Base-by-base conservation (phyloP, 2,113 vertebrate genomes). In the Cryptotis parvus region DNA sequence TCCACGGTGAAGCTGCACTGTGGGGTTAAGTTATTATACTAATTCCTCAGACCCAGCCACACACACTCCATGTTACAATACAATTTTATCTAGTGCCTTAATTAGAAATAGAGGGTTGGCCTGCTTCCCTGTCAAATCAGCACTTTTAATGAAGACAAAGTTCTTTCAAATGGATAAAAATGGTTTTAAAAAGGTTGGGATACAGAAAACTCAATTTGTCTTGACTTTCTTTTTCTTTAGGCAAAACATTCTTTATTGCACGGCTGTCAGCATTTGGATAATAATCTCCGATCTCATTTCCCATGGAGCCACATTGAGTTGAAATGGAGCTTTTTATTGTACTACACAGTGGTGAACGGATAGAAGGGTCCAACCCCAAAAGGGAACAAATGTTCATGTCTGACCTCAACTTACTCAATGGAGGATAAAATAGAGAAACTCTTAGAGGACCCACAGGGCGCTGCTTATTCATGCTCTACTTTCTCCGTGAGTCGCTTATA, bases 51-150 rank as follows among this genome's bases (percentile, higher is more conserved):
- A 80, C 6, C 1, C 22, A 77, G 63, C 26, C 65, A 43, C 18
- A 39, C 1, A 66, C 37, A 85, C 33, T 52, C 9, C 6, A 49
- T 37, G 2, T 52, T 85, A 43, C 37, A 70, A 9, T 73, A 31
- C 27, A 49, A 27, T 81, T 82, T 87, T 61, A 31, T n/a, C 8
- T 78, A 73, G 52, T 31, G 43, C 35, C 80, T 93, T 90, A 94
- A 52, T 45, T 87, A 79, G 39, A 94, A 70, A 63, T 75, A 8
- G 37, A 75, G 22, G 24, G 22, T 33, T 79, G 63, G 18, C 52
- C 83, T 87, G 35, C 86, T 92, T 85, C 80, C 16, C 49, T 72
- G 16, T 65, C 43, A 92, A 80, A 61, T 61, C 41, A 76, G 49
- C 16, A 70, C 70, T 69, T 74, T 75, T 26, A 65, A 92, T 39